These are phyloP conservation scores for Xylocampa areola DNA, from an alignment of 2,888 invertebrate genomes.

Conservation along the genomic window DNA sequence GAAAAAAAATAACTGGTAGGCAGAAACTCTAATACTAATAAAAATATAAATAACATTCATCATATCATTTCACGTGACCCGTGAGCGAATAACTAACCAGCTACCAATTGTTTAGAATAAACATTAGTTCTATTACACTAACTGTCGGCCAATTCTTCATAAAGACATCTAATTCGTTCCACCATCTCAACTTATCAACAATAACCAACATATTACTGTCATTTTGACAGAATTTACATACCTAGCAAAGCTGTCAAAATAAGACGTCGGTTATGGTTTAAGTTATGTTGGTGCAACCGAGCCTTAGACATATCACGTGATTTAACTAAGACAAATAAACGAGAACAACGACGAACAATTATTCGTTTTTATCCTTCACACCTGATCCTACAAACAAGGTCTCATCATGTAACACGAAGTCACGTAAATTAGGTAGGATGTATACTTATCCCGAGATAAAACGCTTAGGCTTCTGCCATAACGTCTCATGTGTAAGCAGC, in stretches of 20 bases:
- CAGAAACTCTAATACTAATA: constrained; percentile 20
- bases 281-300: no score
- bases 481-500: constrained; percentile 81
- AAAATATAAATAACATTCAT: no score
- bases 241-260: background rate
- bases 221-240: no score
- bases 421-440: constrained; percentile 86
- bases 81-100: no score
- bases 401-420: constrained; percentile 80
- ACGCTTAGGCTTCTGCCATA: constrained; percentile 80
- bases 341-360: constrained; percentile 45
- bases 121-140: no score
- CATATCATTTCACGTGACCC: no score
- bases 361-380: constrained; percentile 65
- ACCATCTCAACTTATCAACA: no score
- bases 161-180: no score
- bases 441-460: constrained; percentile 86
- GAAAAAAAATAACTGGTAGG: constrained; percentile 23
- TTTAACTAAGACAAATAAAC: constrained; percentile 13
- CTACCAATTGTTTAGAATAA: no score
- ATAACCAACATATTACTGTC: no score
- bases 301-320: constrained; percentile 3
- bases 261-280: no score
- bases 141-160: no score
- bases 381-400: constrained; percentile 79